These are phyloP conservation scores for Myotis vivesi DNA, from an alignment of 2,797 vertebrate genomes.

Conservation along the genomic window DNA sequence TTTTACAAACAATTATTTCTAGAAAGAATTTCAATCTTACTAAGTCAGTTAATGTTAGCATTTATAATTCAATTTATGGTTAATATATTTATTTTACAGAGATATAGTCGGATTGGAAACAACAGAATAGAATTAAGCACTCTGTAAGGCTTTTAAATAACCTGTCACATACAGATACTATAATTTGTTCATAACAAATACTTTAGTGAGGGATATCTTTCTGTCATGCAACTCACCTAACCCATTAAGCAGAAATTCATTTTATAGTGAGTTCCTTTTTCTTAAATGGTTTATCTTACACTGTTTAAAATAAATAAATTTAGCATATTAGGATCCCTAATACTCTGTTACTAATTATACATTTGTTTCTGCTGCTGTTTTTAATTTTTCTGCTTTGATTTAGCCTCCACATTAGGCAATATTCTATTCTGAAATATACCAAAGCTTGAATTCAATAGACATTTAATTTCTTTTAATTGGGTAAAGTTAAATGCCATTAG, in stretches of 20 bases:
- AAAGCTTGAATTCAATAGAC: not conserved
- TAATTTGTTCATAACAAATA: not conserved
- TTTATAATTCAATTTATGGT: not conserved
- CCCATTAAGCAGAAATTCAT: not conserved
- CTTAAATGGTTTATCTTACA: not conserved
- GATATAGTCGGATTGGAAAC: not conserved
- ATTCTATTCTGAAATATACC: constrained; percentile 26
- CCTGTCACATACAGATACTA: not conserved
- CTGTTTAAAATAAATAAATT: not conserved
- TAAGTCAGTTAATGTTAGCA: not conserved
- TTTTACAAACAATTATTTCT: not conserved
- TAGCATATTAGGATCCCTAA: not conserved
- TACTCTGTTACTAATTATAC: not conserved
- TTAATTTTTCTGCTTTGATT: constrained; percentile 53
- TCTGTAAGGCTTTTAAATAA: not conserved
- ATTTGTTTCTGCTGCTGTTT: not conserved
- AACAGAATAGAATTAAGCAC: not conserved
- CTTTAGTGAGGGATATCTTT: not conserved
- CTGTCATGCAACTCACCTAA: not conserved
- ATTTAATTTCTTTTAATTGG: constrained; percentile 37
- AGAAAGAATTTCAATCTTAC: not conserved
- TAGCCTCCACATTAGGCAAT: not conserved
- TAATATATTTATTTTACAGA: not conserved
- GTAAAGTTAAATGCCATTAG: constrained; percentile 29
- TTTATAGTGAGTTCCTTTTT: not conserved